These are phyloP conservation scores for Amphiura filiformis DNA, from an alignment of 35 echinoderm and acorn worm species.

Conservation along the genomic window DNA sequence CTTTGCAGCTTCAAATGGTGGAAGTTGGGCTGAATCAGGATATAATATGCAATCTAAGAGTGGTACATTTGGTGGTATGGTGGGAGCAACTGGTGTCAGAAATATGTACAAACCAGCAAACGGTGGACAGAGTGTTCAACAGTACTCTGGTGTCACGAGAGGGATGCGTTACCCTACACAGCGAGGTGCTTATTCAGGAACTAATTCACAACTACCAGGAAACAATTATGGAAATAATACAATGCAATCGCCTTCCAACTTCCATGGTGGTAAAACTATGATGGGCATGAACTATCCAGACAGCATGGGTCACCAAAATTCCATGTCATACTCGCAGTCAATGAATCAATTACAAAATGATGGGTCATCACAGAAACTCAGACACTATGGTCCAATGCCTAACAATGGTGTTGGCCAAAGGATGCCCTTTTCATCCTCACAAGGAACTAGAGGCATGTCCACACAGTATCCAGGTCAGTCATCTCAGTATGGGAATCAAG, in stretches of 20 bases:
- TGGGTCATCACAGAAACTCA: constrained; percentile 39
- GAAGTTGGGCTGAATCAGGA: constrained; percentile 20
- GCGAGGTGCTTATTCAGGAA: constrained; percentile 3
- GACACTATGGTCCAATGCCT: constrained; percentile 68
- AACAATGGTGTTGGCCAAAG: constrained; percentile 22
- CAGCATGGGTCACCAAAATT: not conserved
- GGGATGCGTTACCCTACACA: not conserved
- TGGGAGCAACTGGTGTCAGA: not conserved
- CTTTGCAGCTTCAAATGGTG: not conserved
- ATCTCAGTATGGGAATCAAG: not conserved
- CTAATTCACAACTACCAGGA: constrained; percentile 16
- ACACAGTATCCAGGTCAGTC: not conserved
- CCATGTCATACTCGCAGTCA: constrained; percentile 1
- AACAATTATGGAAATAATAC: constrained; percentile 7
- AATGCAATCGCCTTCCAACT: constrained; percentile 19
- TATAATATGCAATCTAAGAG: constrained; percentile 3
- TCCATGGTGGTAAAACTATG: constrained; percentile 21
- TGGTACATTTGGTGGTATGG: not conserved
- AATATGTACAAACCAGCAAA: not conserved
- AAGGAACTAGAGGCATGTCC: not conserved
- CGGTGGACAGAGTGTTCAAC: not conserved
- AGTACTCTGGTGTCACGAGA: constrained; percentile 15
- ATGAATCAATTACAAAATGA: not conserved
- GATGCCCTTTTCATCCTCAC: constrained; percentile 14
- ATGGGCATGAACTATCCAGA: constrained; percentile 32